Percentiles rank a stretch among this genome's conserved stretches.
phyloP scores from a whole-genome alignment of 1,140 invertebrate species.

The Vollenhovia emeryi region DNA sequence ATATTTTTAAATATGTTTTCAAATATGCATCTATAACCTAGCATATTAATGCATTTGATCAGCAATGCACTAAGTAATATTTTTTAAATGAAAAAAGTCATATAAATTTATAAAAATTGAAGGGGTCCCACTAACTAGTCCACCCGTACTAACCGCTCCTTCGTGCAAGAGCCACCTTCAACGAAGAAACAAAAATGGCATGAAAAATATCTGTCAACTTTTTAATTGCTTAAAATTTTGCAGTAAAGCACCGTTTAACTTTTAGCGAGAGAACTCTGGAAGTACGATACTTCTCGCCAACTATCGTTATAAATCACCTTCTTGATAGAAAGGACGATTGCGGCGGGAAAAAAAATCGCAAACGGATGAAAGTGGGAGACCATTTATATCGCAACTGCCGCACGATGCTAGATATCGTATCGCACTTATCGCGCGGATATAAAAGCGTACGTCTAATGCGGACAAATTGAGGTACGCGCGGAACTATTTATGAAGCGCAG shows the following conservation, averaged over 20 bases:
- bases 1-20: too few relatives aligned
- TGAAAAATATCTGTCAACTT: background rate
- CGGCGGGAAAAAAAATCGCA: background rate
- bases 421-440: background rate
- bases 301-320: background rate
- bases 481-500: background rate
- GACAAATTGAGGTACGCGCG: background rate
- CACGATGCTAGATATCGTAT: background rate
- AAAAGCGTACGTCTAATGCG: background rate
- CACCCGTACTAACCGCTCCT: too few relatives aligned
- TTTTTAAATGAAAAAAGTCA: too few relatives aligned
- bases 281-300: background rate
- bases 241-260: background rate
- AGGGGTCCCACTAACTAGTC: too few relatives aligned
- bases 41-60: too few relatives aligned
- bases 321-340: background rate
- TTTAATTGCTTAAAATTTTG: background rate
- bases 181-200: background rate
- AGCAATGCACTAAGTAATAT: too few relatives aligned
- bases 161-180: too few relatives aligned
- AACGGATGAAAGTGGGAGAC: background rate
- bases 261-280: background rate
- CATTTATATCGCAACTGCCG: background rate
- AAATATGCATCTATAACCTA: too few relatives aligned
- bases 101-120: too few relatives aligned